Conservation (phyloP, 2,888 invertebrate genomes). For the Pollenia amentaria region DNA sequence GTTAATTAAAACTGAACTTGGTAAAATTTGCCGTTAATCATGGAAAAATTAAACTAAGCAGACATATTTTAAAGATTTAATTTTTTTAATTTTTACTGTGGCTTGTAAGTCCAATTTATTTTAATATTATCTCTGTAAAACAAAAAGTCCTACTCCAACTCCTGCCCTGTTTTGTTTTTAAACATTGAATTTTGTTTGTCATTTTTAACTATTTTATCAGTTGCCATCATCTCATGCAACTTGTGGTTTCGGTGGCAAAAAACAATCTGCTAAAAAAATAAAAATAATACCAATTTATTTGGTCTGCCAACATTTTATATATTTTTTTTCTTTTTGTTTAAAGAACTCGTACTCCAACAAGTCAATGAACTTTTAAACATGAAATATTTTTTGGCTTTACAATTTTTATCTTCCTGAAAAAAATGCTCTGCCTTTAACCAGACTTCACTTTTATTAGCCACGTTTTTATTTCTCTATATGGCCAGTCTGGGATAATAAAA, state of each 20-base stretch:
- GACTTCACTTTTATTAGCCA: slow-evolving; percentile 14
- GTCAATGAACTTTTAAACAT: slow-evolving; percentile 61
- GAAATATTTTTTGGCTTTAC: slow-evolving; percentile 19
- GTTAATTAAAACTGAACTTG: too few relatives aligned
- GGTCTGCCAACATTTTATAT: slow-evolving; percentile 56
- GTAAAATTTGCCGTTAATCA: too few relatives aligned
- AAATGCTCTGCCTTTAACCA: background rate
- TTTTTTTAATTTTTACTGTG: too few relatives aligned
- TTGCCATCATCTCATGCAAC: slow-evolving; percentile 46
- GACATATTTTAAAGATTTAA: too few relatives aligned
- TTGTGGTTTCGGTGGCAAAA: slow-evolving; percentile 40
- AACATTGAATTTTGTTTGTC: background rate
- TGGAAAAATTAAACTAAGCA: too few relatives aligned
- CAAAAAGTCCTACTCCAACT: too few relatives aligned
- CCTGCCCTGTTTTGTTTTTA: background rate
- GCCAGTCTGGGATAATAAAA: slow-evolving; percentile 26
- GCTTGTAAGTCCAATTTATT: too few relatives aligned
- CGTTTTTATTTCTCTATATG: background rate
- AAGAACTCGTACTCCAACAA: slow-evolving; percentile 5
- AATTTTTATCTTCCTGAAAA: background rate
- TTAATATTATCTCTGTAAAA: too few relatives aligned
- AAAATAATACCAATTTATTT: slow-evolving; percentile 14
- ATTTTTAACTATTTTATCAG: slow-evolving; percentile 3
- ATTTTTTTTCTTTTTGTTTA: background rate
- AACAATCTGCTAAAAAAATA: background rate